phyloP scores from a whole-genome alignment of 2,888 invertebrate species.

The Ichneumon xanthorius region DNA sequence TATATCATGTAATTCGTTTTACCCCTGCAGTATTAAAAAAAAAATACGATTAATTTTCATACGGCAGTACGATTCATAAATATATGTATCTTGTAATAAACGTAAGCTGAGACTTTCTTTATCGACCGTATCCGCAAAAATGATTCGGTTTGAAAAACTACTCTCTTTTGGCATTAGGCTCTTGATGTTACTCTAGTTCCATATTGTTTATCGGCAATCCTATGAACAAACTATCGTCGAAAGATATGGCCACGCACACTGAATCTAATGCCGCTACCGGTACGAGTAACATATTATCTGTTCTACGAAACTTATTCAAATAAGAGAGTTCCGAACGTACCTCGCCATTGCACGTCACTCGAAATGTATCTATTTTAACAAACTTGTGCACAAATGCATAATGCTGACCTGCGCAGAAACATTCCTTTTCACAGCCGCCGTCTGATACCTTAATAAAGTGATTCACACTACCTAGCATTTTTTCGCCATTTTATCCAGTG shows the following conservation, averaged over 20 bases:
- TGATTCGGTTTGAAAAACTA: too few relatives aligned
- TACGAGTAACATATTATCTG: constrained; percentile 43
- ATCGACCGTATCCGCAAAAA: too few relatives aligned
- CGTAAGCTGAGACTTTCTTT: too few relatives aligned
- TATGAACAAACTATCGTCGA: constrained; percentile 44
- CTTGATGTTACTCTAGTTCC: constrained; percentile 43
- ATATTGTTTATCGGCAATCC: constrained; percentile 43
- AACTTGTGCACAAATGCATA: constrained; percentile 45
- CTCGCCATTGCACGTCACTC: constrained; percentile 15
- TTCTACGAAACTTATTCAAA: constrained; percentile 39
- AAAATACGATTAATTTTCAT: too few relatives aligned
- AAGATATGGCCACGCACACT: constrained; percentile 33
- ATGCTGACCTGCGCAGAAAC: constrained; percentile 52
- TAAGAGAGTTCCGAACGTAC: constrained; percentile 41
- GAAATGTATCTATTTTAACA: constrained; percentile 23
- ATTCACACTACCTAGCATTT: constrained; percentile 38
- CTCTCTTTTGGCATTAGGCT: too few relatives aligned
- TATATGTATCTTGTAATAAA: too few relatives aligned
- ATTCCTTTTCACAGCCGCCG: constrained; percentile 40
- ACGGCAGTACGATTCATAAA: too few relatives aligned
- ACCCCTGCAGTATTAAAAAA: too few relatives aligned
- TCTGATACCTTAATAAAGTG: constrained; percentile 47
- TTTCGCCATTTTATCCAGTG: neutral
- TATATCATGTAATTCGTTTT: too few relatives aligned
- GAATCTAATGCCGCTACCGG: constrained; percentile 29